Conservation (phyloP, 1,140 invertebrate species). For the Drosophila kohkoa region DNA sequence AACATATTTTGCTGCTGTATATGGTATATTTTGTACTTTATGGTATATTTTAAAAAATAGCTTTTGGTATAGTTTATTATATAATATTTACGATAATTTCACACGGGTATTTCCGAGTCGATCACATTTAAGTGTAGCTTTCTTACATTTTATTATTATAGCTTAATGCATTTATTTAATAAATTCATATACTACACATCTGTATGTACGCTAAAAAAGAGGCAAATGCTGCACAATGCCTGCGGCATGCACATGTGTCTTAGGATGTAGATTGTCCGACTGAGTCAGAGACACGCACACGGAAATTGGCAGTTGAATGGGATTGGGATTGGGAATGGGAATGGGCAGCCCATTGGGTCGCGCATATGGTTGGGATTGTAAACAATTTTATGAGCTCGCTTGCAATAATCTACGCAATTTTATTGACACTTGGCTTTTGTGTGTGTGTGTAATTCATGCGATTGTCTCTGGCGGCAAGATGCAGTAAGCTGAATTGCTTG, state of each 20-base stretch:
- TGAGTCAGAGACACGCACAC: slow-evolving; percentile 60
- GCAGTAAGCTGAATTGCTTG: background rate
- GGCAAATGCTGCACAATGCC: slow-evolving; percentile 53
- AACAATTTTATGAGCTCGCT: slow-evolving; percentile 81
- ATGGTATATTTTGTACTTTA: too few relatives aligned
- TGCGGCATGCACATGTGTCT: slow-evolving; percentile 22
- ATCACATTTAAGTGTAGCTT: slow-evolving; percentile 15
- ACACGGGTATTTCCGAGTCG: too few relatives aligned
- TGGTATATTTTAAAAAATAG: too few relatives aligned
- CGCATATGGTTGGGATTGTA: slow-evolving; percentile 52
- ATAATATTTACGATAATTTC: too few relatives aligned
- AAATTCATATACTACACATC: slow-evolving; percentile 66
- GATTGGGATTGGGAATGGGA: background rate
- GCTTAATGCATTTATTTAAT: slow-evolving; percentile 83
- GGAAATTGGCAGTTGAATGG: slow-evolving; percentile 74
- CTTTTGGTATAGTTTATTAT: too few relatives aligned
- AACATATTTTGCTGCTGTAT: too few relatives aligned
- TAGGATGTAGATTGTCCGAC: background rate
- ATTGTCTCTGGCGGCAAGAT: background rate
- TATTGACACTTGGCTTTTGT: slow-evolving; percentile 78
- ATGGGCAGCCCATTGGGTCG: slow-evolving; percentile 25
- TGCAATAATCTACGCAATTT: slow-evolving; percentile 82
- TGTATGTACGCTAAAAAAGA: slow-evolving; percentile 24
- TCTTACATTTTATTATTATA: slow-evolving; percentile 40
- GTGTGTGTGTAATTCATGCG: slow-evolving; percentile 53